Evolutionary conservation across 2,797 vertebrate species (phyloP), one percentile per base, ranked within the genome.

Genomic region (Takifugu rubripes): DNA sequence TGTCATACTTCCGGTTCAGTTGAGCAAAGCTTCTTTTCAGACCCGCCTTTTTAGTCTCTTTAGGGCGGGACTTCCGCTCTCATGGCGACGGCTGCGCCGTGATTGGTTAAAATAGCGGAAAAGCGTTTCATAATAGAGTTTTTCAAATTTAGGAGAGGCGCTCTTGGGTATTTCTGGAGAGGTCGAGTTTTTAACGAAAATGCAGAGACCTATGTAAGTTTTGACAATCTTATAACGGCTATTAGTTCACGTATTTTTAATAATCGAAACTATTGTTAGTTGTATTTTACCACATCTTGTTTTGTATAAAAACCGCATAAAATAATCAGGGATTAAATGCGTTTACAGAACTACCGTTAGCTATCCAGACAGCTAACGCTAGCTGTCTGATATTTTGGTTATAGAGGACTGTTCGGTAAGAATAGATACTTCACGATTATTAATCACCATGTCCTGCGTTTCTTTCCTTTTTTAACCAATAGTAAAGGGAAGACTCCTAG

Each of bases 401-500:
- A 12, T 40, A 3, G 4, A 40, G 12, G 12, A 40, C 36, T 33
- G 10, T 45, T 45, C 21, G 21, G 21, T 1, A 21, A 21, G 21
- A 21, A n/a, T 33, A 33, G 10, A 33, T 33, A 33, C 8, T 33
- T 45, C 8, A 21, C 2, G 14, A 16, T 43, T 43, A 14, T 43
- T 43, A 43, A 5, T 3, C 6, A 47, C 7, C 45, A 1, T 46
- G 45, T 21, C 9, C 1, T 56, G 8, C 21, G 5, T 57, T 55
- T 7, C 2, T 62, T 49, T 33, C 12, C 70, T 21, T 31, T 31
- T 6, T 33, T 33, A 1, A 9, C 3, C 46, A 49, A 3, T 78
- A 96, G 95, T 14, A 94, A 92, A 81, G 78, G 78, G 52, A 95
- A 86, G 84, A 93, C 92, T n/a, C 94, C 94, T 48, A 89, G 94